Conservation (phyloP, 2,797 vertebrate species). For the Pitangus sulphuratus region DNA sequence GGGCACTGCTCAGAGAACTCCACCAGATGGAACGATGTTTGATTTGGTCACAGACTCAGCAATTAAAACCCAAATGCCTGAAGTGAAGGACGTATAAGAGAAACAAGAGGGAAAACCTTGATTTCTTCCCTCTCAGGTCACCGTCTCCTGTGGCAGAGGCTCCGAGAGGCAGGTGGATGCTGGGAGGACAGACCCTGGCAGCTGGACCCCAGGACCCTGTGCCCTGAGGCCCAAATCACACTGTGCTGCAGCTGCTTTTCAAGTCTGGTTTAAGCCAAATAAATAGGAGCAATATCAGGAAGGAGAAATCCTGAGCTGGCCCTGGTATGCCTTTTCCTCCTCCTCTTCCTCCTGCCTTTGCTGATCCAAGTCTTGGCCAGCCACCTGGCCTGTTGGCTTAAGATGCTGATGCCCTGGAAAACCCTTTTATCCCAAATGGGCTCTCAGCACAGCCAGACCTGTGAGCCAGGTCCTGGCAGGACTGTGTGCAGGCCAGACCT, state of each 20-base stretch:
- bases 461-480: neutral
- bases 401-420: neutral
- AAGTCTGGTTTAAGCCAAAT: neutral
- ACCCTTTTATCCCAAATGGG: neutral
- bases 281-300: neutral
- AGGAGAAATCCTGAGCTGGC: neutral
- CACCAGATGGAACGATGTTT: conserved; percentile 46
- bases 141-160: neutral
- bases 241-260: neutral
- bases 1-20: conserved; percentile 22
- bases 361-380: neutral
- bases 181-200: neutral
- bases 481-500: neutral
- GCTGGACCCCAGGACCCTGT: neutral
- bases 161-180: neutral
- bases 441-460: neutral
- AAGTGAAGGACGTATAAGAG: neutral
- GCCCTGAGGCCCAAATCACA: neutral
- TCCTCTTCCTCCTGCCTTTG: neutral
- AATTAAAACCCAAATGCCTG: neutral
- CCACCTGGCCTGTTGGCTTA: neutral
- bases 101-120: conserved; percentile 14
- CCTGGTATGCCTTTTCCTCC: neutral
- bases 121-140: neutral
- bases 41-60: conserved; percentile 31